Conservation (phyloP, 2,113 vertebrate genomes). For the Leptobrachium ailaonicum region DNA sequence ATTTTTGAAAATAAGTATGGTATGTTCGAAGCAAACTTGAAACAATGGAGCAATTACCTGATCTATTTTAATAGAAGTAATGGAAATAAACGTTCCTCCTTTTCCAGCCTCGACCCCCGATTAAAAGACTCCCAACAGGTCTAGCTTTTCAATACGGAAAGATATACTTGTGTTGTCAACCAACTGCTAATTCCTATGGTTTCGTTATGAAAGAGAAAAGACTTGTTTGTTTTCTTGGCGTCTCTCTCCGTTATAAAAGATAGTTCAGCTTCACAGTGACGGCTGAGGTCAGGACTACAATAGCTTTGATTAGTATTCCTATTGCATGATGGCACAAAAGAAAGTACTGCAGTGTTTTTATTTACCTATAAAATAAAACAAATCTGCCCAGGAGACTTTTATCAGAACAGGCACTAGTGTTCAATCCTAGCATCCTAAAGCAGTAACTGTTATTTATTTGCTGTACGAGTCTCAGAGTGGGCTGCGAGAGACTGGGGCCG, state of each 20-base stretch:
- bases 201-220: too few relatives aligned
- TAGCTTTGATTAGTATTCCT: constrained; percentile 44
- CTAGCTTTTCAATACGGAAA: too few relatives aligned
- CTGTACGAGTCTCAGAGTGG: constrained; percentile 19
- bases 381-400: constrained; percentile 43
- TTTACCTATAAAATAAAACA: constrained; percentile 49
- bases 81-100: too few relatives aligned
- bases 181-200: too few relatives aligned
- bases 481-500: background rate
- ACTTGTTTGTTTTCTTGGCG: too few relatives aligned
- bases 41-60: too few relatives aligned
- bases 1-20: too few relatives aligned
- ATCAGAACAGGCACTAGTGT: constrained; percentile 37
- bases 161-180: too few relatives aligned
- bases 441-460: constrained; percentile 39
- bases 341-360: constrained; percentile 43
- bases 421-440: constrained; percentile 42
- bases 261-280: background rate
- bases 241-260: background rate
- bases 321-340: constrained; percentile 36
- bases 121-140: too few relatives aligned
- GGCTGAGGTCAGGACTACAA: constrained; percentile 12
- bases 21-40: too few relatives aligned
- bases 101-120: too few relatives aligned
- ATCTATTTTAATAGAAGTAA: too few relatives aligned